These are phyloP conservation scores for Chloroceryle aenea DNA, from an alignment of 2,113 vertebrate species.

Conservation along the genomic window DNA sequence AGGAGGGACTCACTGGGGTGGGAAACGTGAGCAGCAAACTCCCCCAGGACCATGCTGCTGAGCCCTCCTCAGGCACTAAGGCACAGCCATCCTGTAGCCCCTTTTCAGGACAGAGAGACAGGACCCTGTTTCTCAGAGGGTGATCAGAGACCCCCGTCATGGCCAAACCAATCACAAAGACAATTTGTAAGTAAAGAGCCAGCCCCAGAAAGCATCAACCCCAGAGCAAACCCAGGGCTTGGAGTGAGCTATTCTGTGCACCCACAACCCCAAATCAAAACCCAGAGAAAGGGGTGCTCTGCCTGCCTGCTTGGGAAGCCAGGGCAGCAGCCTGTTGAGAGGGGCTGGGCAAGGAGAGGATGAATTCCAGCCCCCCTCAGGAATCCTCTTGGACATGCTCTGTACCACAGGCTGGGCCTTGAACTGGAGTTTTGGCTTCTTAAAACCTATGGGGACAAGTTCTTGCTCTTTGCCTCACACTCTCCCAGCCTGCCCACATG, in stretches of 20 bases:
- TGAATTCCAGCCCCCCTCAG: background rate
- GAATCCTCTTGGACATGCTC: background rate
- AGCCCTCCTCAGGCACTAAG: background rate
- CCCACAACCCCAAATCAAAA: background rate
- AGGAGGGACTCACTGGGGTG: background rate
- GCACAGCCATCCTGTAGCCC: too few relatives aligned
- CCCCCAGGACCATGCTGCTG: rapidly evolving
- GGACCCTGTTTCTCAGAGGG: background rate
- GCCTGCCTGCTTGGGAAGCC: background rate
- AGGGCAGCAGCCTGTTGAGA: background rate
- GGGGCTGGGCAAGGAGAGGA: background rate
- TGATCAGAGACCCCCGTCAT: rapidly evolving
- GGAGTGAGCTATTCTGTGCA: background rate
- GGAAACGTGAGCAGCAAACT: background rate
- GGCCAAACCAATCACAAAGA: background rate
- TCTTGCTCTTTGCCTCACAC: background rate
- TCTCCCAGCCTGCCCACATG: background rate
- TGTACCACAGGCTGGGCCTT: background rate
- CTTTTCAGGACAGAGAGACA: background rate
- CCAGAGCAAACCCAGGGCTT: background rate
- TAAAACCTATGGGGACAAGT: background rate
- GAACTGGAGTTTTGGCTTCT: background rate
- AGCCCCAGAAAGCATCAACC: background rate
- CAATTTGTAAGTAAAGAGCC: background rate
- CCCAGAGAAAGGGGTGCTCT: background rate